A percentile compares a stretch with the other conserved stretches of the same genome.
Conservation (phyloP, 2,113 vertebrate species). For the Montifringilla adamsi region DNA sequence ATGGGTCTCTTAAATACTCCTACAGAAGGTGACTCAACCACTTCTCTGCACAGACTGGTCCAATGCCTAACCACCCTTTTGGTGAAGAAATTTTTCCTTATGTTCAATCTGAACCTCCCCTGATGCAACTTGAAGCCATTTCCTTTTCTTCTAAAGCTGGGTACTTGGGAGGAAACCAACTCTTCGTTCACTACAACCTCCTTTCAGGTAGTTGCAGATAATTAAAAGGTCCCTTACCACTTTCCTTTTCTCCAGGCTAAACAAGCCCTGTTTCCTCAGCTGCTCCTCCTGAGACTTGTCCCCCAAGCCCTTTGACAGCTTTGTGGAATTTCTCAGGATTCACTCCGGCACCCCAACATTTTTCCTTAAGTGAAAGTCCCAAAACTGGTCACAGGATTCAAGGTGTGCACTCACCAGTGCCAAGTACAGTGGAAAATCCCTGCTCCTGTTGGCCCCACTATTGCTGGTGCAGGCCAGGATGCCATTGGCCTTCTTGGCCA, state of each 20-base stretch:
- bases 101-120: not conserved
- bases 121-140: not conserved
- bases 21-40: not conserved
- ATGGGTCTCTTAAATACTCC: not conserved
- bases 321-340: not conserved
- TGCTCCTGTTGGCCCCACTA: not conserved
- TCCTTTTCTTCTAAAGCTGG: not conserved
- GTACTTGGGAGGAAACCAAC: not conserved
- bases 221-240: not conserved
- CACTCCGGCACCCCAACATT: no score
- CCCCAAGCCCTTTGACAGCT: not conserved
- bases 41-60: rapidly evolving
- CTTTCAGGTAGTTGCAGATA: not conserved
- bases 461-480: not conserved
- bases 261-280: not conserved
- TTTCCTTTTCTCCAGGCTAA: not conserved
- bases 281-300: not conserved
- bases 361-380: not conserved
- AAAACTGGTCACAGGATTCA: not conserved
- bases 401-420: not conserved
- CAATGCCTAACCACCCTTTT: not conserved
- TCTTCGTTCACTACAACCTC: not conserved
- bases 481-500: not conserved
- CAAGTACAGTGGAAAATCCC: rapidly evolving
- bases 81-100: not conserved